Conservation (phyloP, 2,888 invertebrate genomes). For the Aleiodes alternator region DNA sequence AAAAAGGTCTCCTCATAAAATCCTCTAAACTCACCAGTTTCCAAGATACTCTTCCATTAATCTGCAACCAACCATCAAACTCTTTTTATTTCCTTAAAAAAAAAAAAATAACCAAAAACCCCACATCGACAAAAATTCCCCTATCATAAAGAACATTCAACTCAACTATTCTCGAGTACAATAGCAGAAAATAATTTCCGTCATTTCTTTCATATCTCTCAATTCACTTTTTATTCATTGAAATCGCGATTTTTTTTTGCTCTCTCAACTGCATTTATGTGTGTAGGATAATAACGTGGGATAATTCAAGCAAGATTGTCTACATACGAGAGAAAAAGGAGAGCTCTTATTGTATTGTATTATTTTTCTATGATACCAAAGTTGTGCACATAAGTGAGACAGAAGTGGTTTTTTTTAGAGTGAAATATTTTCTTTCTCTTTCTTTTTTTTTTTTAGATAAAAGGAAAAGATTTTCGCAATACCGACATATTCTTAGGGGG, state of each 20-base stretch:
- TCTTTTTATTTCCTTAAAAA: no score
- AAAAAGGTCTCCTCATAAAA: no score
- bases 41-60: no score
- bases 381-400: neutral
- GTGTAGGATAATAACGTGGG: constrained; percentile 36
- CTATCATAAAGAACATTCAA: neutral
- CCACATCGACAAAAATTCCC: neutral
- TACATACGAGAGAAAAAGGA: constrained; percentile 1
- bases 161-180: neutral
- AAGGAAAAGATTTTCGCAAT: no score
- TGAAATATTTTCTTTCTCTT: no score
- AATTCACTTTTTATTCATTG: neutral
- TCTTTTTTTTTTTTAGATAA: no score
- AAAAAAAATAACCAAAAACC: no score
- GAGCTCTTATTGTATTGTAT: constrained; percentile 35
- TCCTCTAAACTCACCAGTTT: no score
- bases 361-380: constrained; percentile 18
- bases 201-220: constrained; percentile 2
- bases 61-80: no score
- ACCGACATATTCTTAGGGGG: no score
- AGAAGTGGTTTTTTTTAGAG: no score
- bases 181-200: neutral
- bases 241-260: constrained; percentile 2
- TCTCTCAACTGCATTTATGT: neutral
- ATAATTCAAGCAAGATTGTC: constrained; percentile 28